Evolutionary conservation across 2,113 vertebrate genomes (phyloP), one percentile per base, ranked within the genome.

Genomic region (Pyrgilauda ruficollis): DNA sequence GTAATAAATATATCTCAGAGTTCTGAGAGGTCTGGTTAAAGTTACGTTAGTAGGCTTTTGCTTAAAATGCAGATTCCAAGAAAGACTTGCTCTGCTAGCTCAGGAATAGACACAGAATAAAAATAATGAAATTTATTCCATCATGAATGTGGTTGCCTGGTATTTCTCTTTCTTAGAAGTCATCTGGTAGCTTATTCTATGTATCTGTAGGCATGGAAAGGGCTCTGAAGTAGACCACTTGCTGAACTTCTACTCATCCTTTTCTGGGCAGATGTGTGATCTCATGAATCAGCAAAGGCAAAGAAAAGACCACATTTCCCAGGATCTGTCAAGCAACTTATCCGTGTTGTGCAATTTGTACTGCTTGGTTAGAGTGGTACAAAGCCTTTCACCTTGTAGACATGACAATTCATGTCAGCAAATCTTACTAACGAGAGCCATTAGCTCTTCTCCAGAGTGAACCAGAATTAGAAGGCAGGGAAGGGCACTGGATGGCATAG

Each of bases 1-100:
- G 89, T 88, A 89, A 97, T 92, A 97, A 97, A 97, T 96, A 82
- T 89, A 87, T 96, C 93, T 83, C 93, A 77, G 80, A 96, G 94
- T 95, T 95, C 78, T 75, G 88, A 93, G 95, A 94, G 84, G 82
- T 80, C 80, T 75, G 67, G 91, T 76, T 95, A 88, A 95, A 96
- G 91, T 96, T 96, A 68, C 4, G 16, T 90, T 93, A 87, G 88
- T 37, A 90, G 80, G n/a, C 95, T 85, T 97, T 98, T 97, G 87
- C 93, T 97, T 96, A 93, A 97, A 90, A 70, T 85, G 86, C 87
- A 95, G 81, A 86, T 96, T 96, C 94, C 90, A 90, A 89, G 80
- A 94, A 93, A 52, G 88, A 33, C 33, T 72, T 73, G 41, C 62
- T 89, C 49, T 84, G 66, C 76, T 94, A 95, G 78, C 79, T 93